Evolutionary conservation across 2,888 invertebrate species (phyloP).

Genomic region (Zele albiditarsus): DNA sequence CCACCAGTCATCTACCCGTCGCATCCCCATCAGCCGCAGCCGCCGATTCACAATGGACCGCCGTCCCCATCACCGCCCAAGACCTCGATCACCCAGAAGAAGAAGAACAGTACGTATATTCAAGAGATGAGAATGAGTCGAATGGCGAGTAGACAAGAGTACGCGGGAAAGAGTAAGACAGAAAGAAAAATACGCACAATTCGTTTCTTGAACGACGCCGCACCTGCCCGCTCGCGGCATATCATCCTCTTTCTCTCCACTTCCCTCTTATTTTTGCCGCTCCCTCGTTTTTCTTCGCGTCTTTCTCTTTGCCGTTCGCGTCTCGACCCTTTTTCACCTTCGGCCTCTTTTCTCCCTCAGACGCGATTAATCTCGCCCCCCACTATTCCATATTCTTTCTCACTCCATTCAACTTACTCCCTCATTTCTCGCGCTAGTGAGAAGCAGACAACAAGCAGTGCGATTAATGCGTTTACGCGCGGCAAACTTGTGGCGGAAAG

Average conservation of each 20-base stretch:
- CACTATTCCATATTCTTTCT: slow-evolving; percentile 5
- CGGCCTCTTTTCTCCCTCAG: slow-evolving; percentile 26
- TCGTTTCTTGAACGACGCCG: slow-evolving; percentile 22
- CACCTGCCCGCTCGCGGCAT: slow-evolving; percentile 35
- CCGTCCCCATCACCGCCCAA: slow-evolving; percentile 74
- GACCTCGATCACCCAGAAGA: slow-evolving; percentile 82
- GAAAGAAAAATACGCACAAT: slow-evolving; percentile 21
- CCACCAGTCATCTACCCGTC: slow-evolving; percentile 75
- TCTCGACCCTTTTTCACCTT: slow-evolving; percentile 44
- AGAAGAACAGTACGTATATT: slow-evolving; percentile 71
- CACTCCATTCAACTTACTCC: neutral
- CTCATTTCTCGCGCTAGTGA: slow-evolving; percentile 1
- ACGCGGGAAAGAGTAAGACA: slow-evolving; percentile 13
- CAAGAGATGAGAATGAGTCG: slow-evolving; percentile 17
- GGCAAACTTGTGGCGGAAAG: slow-evolving; percentile 31
- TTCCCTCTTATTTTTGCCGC: slow-evolving; percentile 16
- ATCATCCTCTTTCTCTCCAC: slow-evolving; percentile 22
- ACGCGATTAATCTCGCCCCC: slow-evolving; percentile 23
- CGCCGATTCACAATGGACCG: slow-evolving; percentile 68
- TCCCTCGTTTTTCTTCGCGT: slow-evolving; percentile 21
- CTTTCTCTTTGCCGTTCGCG: slow-evolving; percentile 21
- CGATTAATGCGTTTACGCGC: slow-evolving; percentile 44
- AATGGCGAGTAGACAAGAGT: neutral
- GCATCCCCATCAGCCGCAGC: slow-evolving; percentile 74
- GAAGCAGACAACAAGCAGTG: slow-evolving; percentile 8